Conservation (phyloP, 2,797 vertebrate species). For the Oophaga sylvatica region DNA sequence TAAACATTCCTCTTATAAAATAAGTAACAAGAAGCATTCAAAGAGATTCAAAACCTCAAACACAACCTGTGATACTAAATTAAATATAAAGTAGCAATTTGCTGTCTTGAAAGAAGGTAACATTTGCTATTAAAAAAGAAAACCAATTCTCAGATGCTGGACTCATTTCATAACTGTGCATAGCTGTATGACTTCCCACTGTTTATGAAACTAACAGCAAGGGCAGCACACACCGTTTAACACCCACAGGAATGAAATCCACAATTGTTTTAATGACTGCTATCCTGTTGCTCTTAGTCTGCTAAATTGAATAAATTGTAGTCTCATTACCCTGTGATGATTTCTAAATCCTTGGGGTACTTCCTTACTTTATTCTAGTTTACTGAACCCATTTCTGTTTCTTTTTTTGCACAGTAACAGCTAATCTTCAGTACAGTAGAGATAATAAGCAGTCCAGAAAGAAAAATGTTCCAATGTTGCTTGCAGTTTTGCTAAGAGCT, state of each 20-base stretch:
- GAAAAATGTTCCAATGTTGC: background rate
- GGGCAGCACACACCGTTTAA: constrained; percentile 48
- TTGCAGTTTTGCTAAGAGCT: constrained; percentile 28
- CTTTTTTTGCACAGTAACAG: constrained; percentile 9
- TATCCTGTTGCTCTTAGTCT: constrained; percentile 48
- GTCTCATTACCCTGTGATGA: constrained; percentile 50
- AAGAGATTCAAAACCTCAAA: background rate
- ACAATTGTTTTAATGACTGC: constrained; percentile 48
- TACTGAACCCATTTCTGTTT: constrained; percentile 31
- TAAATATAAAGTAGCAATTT: constrained; percentile 21
- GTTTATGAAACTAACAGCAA: constrained; percentile 47
- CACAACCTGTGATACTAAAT: background rate
- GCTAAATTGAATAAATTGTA: constrained; percentile 53
- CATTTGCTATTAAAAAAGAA: constrained; percentile 31
- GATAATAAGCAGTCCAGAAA: constrained; percentile 24
- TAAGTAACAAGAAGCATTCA: background rate
- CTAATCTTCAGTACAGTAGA: constrained; percentile 15
- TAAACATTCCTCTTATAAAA: background rate
- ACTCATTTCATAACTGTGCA: constrained; percentile 38
- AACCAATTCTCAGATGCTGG: constrained; percentile 32
- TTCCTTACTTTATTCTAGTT: constrained; percentile 40
- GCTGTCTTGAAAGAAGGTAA: constrained; percentile 1
- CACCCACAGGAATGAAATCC: constrained; percentile 50
- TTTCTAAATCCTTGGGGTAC: constrained; percentile 52
- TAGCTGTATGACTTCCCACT: constrained; percentile 38